Conservation (phyloP, 2,888 invertebrate genomes). For the Sicus ferrugineus region DNA sequence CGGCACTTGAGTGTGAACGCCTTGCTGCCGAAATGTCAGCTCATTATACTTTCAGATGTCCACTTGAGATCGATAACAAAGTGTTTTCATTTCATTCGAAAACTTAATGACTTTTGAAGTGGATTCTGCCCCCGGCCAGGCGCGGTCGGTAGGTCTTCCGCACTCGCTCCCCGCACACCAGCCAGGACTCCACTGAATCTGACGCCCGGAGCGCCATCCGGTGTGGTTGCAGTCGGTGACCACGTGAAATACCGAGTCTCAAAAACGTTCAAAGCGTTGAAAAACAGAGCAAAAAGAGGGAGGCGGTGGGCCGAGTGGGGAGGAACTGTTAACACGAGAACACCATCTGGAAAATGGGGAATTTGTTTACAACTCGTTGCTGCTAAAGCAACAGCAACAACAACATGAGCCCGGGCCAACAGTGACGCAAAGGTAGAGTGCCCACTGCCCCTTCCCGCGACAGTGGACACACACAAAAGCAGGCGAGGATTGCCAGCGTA, state of each 20-base stretch:
- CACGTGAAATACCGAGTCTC: conserved; percentile 10
- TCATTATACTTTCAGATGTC: conserved; percentile 32
- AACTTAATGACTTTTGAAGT: conserved; percentile 35
- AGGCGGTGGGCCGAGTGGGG: too few relatives aligned
- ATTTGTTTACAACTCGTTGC: conserved; percentile 19
- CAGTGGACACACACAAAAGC: background rate
- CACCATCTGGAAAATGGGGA: conserved; percentile 14
- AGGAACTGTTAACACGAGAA: background rate
- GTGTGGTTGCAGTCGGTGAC: conserved; percentile 13
- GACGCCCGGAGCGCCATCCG: conserved; percentile 5
- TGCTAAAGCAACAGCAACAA: conserved; percentile 5
- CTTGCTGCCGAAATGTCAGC: conserved; percentile 10
- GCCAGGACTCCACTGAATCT: background rate
- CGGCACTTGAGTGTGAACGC: background rate
- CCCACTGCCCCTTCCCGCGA: background rate
- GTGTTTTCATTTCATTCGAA: conserved; percentile 32
- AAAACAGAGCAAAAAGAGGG: background rate
- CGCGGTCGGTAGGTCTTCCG: background rate
- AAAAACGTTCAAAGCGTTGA: background rate
- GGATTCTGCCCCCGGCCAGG: conserved; percentile 46
- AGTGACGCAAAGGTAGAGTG: conserved; percentile 5
- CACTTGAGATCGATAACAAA: conserved; percentile 33
- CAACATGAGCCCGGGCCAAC: conserved; percentile 31
- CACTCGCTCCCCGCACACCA: background rate
- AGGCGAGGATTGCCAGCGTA: conserved; percentile 32